A percentile compares a stretch with the other conserved stretches of the same genome.
phyloP scores from a whole-genome alignment of 23 tunicate species.

The Aplidium turbinatum region DNA sequence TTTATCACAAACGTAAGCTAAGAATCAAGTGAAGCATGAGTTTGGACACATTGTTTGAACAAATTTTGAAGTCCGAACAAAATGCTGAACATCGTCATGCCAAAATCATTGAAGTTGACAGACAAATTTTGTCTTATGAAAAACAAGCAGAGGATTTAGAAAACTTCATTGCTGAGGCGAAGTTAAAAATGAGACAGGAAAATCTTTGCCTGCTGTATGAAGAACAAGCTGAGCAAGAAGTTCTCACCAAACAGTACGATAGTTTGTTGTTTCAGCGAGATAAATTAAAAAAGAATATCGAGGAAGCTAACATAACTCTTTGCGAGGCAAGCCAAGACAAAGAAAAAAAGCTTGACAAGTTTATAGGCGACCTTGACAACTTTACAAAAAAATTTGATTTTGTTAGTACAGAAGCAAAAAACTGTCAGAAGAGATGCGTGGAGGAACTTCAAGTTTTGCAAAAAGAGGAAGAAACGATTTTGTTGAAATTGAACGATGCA shows the following conservation, averaged over 20 bases:
- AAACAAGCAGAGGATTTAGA: constrained; percentile 7
- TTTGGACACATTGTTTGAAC: constrained; percentile 19
- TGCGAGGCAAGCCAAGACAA: background rate
- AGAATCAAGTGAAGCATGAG: no score
- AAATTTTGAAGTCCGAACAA: constrained; percentile 24
- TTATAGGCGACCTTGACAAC: background rate
- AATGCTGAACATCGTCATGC: constrained; percentile 20
- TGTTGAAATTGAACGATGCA: background rate
- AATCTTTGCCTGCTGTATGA: background rate
- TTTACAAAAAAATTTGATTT: constrained; percentile 5
- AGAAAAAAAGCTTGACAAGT: background rate
- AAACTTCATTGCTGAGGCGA: background rate
- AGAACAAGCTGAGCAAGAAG: constrained; percentile 11
- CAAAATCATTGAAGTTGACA: background rate
- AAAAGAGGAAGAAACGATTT: background rate
- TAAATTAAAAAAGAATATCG: background rate
- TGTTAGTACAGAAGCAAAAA: background rate
- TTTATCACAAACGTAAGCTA: no score
- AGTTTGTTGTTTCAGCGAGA: background rate
- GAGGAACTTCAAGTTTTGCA: constrained; percentile 4
- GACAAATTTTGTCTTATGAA: background rate
- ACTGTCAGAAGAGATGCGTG: background rate
- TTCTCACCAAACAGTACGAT: constrained; percentile 4
- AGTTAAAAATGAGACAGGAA: background rate
- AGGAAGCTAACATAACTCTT: background rate